Evolutionary conservation across 1,140 invertebrate species (phyloP), one percentile per base, ranked within the genome.

Genomic region (Mya arenaria): DNA sequence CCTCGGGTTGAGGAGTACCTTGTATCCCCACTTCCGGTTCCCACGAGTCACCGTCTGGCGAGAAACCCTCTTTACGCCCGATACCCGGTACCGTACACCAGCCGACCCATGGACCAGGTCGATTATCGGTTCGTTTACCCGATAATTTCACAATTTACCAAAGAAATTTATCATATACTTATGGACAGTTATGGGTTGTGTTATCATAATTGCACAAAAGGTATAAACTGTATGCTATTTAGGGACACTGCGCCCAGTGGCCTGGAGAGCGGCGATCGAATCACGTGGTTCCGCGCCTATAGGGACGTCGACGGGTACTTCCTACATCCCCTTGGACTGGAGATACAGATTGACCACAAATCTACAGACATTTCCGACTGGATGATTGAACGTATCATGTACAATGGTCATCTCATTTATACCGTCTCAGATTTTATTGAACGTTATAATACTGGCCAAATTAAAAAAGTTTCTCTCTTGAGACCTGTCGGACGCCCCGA

Each of bases 1-100:
- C 88, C 89, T 17, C 32, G 77, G n/a, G 86, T 91, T 10, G 89
- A 90, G 52, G 91, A 92, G 66, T 91, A 89, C 68, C 81, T 89
- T 30, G 91, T 92, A 3, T 89, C 87, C 10, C 88, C 89, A 2
- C 44, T 90, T 28, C 89, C 89, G 13, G 65, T 78, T 1, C 89
- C 89, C 4, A 80, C 44, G 13, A 88, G 86, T 63, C 79, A 88
- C 56, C 63, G 56, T 36, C 75, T 82, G 23, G 84, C 86, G 19
- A 86, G 84, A 58, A 89, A 89, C 80, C 89, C 89, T 10, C 82
- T 84, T 0, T 90, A 90, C 58, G 74, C 87, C 0, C 83, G 71
- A 30, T 82, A 84, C 6, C 87, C 88, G 8, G 85, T 92, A 32
- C 89, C 90, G 13, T 92, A 87, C 48, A 72, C 79, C 66, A 88